Base-by-base conservation (phyloP, 1,140 invertebrate genomes). In the Procambarus virginalis region DNA sequence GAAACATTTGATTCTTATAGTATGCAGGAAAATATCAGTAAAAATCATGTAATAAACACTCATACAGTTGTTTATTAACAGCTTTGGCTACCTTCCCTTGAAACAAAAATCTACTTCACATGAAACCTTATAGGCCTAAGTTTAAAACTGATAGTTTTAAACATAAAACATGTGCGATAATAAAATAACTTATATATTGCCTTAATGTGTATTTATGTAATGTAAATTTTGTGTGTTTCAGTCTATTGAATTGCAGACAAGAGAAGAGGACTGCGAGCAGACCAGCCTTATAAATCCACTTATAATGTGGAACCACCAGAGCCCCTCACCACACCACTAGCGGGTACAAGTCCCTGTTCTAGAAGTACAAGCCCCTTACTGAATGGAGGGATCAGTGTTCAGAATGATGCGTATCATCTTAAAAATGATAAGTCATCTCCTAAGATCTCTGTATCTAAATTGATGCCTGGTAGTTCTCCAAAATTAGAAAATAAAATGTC, bases 301-400 rank as follows among this genome's bases (percentile, higher is more conserved):
- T 14, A 55, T 51, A 80, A 8, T n/a, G 46, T 22, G 3, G 51
- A 79, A 45, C 60, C 79, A 58, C 78, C 60, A 12, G 86, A 88
- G 4, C 46, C 48, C 60, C 60, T 58, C 58, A 34, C 5, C 20
- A 73, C 68, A 6, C 78, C 78, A 48, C 60, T 78, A 51, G 10
- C 46, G 12, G 64, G 58, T 45, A 51, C 86, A 9, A 64, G 64
- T 45, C 79, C 86, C 12, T 58, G 79, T 45, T 82, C 86, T 34
- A 75, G 78, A 55, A 88, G 79, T n/a, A 70, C 60, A 17, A 88
- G 86, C 70, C 86, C 86, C 10, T 48, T 88, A 58, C 78, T 88
- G n/a, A 88, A 88, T 58, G 86, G 78, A 34, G 86, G 86, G 14
- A 46, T 88, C 60, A 88, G 78, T 70, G 64, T 49, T 0, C 60